A percentile compares a stretch with the other conserved stretches of the same genome.
These are phyloP conservation scores for Saguinus midas DNA, from an alignment of 2,113 vertebrate genomes.

Conservation along the genomic window DNA sequence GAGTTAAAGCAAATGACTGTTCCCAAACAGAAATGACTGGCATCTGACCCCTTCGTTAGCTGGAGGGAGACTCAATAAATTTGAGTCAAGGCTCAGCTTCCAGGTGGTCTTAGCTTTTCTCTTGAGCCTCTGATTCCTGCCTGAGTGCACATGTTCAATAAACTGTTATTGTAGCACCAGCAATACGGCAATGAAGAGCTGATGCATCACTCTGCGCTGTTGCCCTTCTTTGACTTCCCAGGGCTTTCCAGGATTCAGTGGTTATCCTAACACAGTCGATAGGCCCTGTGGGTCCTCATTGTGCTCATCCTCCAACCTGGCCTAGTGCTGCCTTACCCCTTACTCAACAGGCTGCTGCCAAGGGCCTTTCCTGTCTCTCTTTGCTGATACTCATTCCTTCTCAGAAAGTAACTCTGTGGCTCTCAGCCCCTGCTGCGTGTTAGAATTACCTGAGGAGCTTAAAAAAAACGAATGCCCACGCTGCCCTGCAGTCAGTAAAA, in stretches of 20 bases:
- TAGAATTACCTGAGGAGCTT: not conserved
- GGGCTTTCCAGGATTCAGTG: not conserved
- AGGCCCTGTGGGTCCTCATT: not conserved
- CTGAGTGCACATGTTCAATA: not conserved
- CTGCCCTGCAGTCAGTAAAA: not conserved
- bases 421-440: not conserved
- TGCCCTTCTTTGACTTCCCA: not conserved
- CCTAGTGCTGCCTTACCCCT: no score
- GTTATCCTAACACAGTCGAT: not conserved
- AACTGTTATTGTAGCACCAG: not conserved
- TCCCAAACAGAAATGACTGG: not conserved
- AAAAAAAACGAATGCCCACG: not conserved
- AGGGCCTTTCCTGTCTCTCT: not conserved
- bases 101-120: not conserved
- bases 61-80: not conserved
- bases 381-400: not conserved
- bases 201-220: not conserved
- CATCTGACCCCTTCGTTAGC: not conserved
- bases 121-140: not conserved
- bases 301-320: not conserved
- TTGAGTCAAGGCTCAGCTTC: not conserved
- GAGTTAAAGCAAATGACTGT: conserved; percentile 48
- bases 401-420: not conserved
- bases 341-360: not conserved
- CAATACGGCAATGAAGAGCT: not conserved